Evolutionary conservation across 2,888 invertebrate genomes (phyloP), one percentile per base, ranked within the genome.

Genomic region (Phorcus lineatus): DNA sequence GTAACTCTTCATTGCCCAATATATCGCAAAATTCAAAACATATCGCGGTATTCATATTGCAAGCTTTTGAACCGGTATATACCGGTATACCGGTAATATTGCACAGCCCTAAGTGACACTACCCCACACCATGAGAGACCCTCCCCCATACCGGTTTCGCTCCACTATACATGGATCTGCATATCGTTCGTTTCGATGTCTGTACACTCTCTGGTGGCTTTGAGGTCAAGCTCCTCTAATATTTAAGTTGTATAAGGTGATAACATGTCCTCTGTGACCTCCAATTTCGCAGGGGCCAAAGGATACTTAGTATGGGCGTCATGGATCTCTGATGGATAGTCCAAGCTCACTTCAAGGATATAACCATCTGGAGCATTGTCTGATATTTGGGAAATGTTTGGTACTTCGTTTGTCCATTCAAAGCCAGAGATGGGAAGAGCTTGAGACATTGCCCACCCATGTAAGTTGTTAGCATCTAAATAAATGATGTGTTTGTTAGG

Each of bases 331-430:
- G 86, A 22, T 4, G 93, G 93, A 86, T 94, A 94, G 47, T 91
- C 87, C 36, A 94, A 80, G 81, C 94, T 93, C 4, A 94, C 93
- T 83, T 94, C 92, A 3, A 94, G 84, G 40, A 93, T 90, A 80
- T 91, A 93, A 0, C 91, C 67, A 0, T 47, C 52, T 57, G 17
- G 11, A 19, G 77, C 57, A 40, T 80, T 40, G 1, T 76, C 80
- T 2, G 16, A 52, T 6, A 40, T 24, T 13, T 66, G 17, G 0
- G 13, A 0, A 0, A 24, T 19, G 17, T 52, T 9, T 1, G 2
- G 17, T 4, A 28, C 0, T 16, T 16, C 22, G 0, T 22, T 13
- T 0, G 9, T 62, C 28, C 66, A 24, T 52, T 1, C 13, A 2
- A 70, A 40, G 54, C 77, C 28, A 62, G 22, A 62, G 2, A 62